Conservation (phyloP, 2,113 vertebrate species). For the Gavialis gangeticus region DNA sequence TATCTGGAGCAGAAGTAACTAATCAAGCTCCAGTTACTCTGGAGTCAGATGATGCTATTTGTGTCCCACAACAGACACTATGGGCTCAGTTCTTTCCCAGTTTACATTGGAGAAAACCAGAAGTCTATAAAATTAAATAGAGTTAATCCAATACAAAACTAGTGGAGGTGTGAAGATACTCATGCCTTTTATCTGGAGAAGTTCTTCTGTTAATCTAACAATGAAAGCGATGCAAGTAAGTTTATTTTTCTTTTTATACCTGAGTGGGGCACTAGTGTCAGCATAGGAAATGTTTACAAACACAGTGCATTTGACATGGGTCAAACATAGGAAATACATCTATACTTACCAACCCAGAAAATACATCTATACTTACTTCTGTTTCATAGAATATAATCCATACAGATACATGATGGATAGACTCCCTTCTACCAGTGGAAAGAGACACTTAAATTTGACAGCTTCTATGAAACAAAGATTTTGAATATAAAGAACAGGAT, state of each 20-base stretch:
- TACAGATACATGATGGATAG: neutral
- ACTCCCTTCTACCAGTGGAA: neutral
- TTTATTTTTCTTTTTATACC: no score
- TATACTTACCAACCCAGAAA: no score
- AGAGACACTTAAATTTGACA: neutral
- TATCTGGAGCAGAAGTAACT: neutral
- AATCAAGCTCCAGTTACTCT: neutral
- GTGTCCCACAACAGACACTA: neutral
- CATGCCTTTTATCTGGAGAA: no score
- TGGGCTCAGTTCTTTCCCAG: neutral
- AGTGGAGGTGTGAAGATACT: neutral
- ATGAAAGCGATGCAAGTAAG: no score
- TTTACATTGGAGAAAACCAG: neutral
- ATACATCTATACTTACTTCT: no score
- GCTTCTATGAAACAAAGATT: neutral
- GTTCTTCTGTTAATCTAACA: no score
- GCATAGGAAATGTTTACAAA: no score
- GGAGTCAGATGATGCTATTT: neutral
- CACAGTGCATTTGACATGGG: no score
- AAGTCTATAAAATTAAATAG: neutral
- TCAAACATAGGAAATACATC: no score
- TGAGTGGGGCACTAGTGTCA: no score
- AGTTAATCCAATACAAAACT: neutral
- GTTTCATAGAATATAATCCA: neutral
- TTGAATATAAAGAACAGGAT: neutral